Percentiles rank a stretch among this genome's conserved stretches.
These are phyloP conservation scores for Graphium colonna DNA, from an alignment of 2,888 invertebrate genomes.

Conservation along the genomic window DNA sequence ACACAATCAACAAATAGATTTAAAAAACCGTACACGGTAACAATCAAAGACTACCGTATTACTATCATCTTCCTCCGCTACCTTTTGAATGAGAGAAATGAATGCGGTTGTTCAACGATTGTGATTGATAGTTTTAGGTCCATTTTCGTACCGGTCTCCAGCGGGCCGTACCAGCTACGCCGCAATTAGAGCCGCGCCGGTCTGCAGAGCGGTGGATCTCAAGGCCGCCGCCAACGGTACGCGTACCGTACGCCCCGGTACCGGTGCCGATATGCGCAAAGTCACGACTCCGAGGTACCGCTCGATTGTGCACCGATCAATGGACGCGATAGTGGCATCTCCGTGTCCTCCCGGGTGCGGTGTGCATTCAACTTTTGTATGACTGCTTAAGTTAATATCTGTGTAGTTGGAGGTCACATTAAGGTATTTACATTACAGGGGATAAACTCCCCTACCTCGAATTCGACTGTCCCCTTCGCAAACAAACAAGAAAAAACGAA, in stretches of 20 bases:
- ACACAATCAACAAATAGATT: background rate
- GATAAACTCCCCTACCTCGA: no score
- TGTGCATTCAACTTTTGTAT: background rate
- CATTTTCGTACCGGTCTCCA: conserved; percentile 19
- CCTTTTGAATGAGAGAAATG: no score
- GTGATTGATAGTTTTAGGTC: background rate
- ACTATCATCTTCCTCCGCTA: no score
- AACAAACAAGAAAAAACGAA: no score
- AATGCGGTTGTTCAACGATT: no score
- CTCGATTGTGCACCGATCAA: conserved; percentile 13
- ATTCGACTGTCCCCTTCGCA: no score
- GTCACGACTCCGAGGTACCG: conserved; percentile 51
- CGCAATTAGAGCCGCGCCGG: conserved; percentile 46
- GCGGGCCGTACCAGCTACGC: conserved; percentile 27
- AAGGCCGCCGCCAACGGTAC: conserved; percentile 69
- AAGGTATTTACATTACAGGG: no score
- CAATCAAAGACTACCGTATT: no score
- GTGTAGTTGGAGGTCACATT: no score
- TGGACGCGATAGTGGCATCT: background rate
- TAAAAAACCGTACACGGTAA: background rate
- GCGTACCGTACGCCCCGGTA: conserved; percentile 48
- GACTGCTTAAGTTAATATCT: background rate
- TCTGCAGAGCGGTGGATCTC: conserved; percentile 54
- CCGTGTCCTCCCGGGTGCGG: background rate
- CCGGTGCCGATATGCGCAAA: conserved; percentile 27